Evolutionary conservation across 1,140 invertebrate species (phyloP), one percentile per base, ranked within the genome.

Genomic region (Dysdera silvatica): DNA sequence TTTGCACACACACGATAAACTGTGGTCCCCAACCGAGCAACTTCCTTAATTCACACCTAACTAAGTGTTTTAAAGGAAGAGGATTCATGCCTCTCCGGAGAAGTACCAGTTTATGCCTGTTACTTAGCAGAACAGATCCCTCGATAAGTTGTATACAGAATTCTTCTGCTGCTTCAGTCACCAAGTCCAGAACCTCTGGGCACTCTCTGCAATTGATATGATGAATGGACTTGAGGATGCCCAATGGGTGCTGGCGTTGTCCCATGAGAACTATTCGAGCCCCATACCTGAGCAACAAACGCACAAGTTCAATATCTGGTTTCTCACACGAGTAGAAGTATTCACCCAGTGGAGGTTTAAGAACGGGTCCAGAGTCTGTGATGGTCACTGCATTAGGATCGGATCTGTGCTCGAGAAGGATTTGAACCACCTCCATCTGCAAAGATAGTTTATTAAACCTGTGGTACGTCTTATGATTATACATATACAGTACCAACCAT

Each of bases 341-440:
- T 74, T 93, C 89, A 0, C 87, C 87, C 0, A 93, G 76, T 8
- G 85, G 86, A 5, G 87, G 85, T 26, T 86, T 81, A 58, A 63
- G 71, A 65, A 59, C 71, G 31, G 70, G 76, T 69, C 56, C 74
- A 67, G 51, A 68, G 41, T 66, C 72, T 35, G 26, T 74, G 59
- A 87, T 86, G 67, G 83, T 86, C 62, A 83, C 83, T 18, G 88
- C 85, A 72, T 91, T 91, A 0, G 88, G 88, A 73, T 91, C 84
- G 1, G 87, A 87, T 23, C 87, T 85, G 31, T 81, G 80, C 66
- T 84, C 82, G 55, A 92, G 74, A 40, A 92, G 77, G 78, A 89
- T 82, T 75, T 83, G 63, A 33, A 83, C 74, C 6, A 84, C 77
- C 28, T 75, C 24, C 8, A 29, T 16, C 53, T 65, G 26, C n/a